These are phyloP conservation scores for Callochromis pleurospilus DNA, from an alignment of 2,113 vertebrate species.

Conservation along the genomic window DNA sequence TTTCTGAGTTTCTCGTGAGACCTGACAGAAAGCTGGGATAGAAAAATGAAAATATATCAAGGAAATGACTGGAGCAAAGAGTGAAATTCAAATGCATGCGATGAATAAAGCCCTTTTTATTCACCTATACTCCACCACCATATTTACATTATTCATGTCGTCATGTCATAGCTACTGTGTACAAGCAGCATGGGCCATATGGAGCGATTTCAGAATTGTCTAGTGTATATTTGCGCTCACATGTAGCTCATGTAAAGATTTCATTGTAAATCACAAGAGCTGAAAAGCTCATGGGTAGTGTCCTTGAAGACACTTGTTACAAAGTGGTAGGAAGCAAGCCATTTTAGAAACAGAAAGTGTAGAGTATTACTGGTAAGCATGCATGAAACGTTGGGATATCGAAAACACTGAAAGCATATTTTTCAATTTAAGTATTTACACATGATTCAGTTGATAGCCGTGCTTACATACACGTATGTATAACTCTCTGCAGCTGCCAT, in stretches of 20 bases:
- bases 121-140: not conserved
- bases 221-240: not conserved
- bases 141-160: not conserved
- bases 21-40: not conserved
- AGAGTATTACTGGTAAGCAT: not conserved
- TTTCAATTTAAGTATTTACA: not conserved
- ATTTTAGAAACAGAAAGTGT: not conserved
- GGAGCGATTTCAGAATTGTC: not conserved
- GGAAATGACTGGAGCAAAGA: not conserved
- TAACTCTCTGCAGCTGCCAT: not conserved
- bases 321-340: not conserved
- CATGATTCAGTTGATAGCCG: not conserved
- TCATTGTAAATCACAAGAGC: not conserved
- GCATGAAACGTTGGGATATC: not conserved
- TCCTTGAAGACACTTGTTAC: not conserved
- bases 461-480: not conserved
- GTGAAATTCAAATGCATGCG: slow-evolving; percentile 12
- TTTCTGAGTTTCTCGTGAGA: not conserved
- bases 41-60: not conserved
- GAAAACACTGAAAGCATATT: not conserved
- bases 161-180: not conserved
- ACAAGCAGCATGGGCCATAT: not conserved
- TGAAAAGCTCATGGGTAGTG: not conserved
- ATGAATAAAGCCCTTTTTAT: not conserved
- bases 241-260: not conserved